These are phyloP conservation scores for Lagria hirta DNA, from an alignment of 2,888 invertebrate species.

Conservation along the genomic window DNA sequence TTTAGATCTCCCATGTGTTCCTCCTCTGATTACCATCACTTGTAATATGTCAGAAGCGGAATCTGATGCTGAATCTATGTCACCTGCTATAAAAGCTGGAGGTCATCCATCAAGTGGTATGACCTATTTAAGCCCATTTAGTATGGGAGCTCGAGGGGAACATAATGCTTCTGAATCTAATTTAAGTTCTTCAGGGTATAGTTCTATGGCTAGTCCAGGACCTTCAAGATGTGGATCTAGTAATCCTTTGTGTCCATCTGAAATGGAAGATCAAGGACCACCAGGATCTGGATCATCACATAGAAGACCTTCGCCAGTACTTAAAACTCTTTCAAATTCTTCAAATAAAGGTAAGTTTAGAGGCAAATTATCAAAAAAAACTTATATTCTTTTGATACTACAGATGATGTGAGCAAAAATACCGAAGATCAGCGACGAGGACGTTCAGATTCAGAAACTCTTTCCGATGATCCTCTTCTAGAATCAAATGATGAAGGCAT, in stretches of 20 bases:
- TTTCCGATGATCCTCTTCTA: conserved; percentile 69
- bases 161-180: conserved; percentile 81
- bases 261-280: conserved; percentile 72
- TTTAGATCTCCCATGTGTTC: conserved; percentile 63
- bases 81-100: conserved; percentile 59
- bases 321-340: conserved; percentile 58
- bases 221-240: conserved; percentile 82
- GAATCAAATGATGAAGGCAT: conserved; percentile 79
- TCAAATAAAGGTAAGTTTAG: conserved; percentile 19
- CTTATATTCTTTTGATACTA: too few relatives aligned
- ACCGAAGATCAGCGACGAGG: conserved; percentile 60
- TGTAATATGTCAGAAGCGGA: conserved; percentile 75
- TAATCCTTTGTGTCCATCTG: conserved; percentile 74
- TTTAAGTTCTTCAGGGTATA: conserved; percentile 80
- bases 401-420: conserved; percentile 34
- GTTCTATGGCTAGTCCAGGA: conserved; percentile 83
- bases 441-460: conserved; percentile 72
- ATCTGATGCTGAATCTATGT: conserved; percentile 70
- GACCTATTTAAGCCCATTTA: conserved; percentile 78
- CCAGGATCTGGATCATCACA: conserved; percentile 53
- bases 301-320: conserved; percentile 62
- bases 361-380: too few relatives aligned
- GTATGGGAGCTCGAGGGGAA: conserved; percentile 70
- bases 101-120: conserved; percentile 58
- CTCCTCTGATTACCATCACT: conserved; percentile 73